A percentile compares a stretch with the other conserved stretches of the same genome.
phyloP scores from a whole-genome alignment of 2,797 vertebrate species.

The Notamacropus eugenii region DNA sequence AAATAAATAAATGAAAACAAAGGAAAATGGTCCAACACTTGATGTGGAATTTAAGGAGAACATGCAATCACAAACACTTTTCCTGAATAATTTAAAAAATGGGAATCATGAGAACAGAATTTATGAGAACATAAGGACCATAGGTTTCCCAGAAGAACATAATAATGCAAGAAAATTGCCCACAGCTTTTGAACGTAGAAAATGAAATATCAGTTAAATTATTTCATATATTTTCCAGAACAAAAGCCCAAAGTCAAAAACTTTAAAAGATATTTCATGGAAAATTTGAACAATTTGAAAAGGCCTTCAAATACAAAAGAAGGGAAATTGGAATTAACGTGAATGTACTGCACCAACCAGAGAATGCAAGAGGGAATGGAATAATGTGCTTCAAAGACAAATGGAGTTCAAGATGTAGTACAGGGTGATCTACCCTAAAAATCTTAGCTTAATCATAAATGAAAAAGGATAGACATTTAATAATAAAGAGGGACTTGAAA shows the following conservation, averaged over 20 bases:
- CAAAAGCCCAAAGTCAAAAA: neutral
- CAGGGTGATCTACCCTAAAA: neutral
- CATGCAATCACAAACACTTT: neutral
- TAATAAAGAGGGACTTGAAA: neutral
- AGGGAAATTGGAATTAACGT: neutral
- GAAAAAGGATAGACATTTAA: neutral
- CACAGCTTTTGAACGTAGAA: neutral
- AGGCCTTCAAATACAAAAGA: neutral
- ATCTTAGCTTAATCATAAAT: neutral
- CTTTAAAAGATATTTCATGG: neutral
- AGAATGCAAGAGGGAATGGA: neutral
- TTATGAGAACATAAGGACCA: neutral
- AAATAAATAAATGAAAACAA: neutral
- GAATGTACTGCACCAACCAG: neutral
- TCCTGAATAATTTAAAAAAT: neutral
- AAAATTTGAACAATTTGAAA: neutral
- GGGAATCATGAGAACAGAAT: neutral
- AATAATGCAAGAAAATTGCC: neutral
- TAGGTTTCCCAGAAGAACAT: neutral
- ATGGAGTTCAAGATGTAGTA: neutral
- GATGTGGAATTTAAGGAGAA: neutral
- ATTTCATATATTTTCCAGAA: neutral
- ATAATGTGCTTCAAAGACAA: neutral
- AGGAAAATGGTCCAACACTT: neutral
- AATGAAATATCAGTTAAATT: neutral